A percentile compares a stretch with the other conserved stretches of the same genome.
These are phyloP conservation scores for Rhagophthalmus giganteus DNA, from an alignment of 2,888 invertebrate species.

Conservation along the genomic window DNA sequence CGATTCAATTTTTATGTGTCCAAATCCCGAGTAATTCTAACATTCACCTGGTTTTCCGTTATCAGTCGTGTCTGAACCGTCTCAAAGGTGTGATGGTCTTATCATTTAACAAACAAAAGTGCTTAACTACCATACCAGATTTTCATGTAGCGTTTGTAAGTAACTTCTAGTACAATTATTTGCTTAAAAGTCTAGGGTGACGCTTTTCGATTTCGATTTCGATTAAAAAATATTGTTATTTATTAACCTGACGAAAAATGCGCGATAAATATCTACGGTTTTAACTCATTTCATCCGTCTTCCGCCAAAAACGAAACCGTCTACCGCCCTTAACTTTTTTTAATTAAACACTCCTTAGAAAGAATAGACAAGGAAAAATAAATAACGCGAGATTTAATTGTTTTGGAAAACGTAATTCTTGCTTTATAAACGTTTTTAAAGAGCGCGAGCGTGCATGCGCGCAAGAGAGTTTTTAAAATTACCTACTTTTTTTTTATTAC, in stretches of 20 bases:
- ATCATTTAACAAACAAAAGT: slow-evolving; percentile 28
- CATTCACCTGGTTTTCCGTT: slow-evolving; percentile 18
- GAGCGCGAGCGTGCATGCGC: too few species aligned
- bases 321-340: too few species aligned
- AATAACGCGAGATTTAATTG: too few species aligned
- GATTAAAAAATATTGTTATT: neutral
- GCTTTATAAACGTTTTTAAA: too few species aligned
- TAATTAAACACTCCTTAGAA: too few species aligned
- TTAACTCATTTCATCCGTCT: too few species aligned
- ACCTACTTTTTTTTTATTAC: too few species aligned
- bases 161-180: neutral
- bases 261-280: neutral
- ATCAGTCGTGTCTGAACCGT: slow-evolving; percentile 29
- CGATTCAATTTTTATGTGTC: too few species aligned
- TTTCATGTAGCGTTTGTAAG: slow-evolving; percentile 15
- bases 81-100: slow-evolving; percentile 29
- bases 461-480: too few species aligned
- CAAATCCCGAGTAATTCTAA: slow-evolving; percentile 5
- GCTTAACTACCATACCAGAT: slow-evolving; percentile 12
- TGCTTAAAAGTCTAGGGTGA: neutral
- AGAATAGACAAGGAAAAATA: too few species aligned
- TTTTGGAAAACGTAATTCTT: too few species aligned
- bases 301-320: too few species aligned
- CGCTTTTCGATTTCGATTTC: neutral
- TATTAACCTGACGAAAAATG: neutral